Percentiles rank a stretch among this genome's conserved stretches.
Conservation (phyloP, 1,140 invertebrate species). For the Drosophila repleta region DNA sequence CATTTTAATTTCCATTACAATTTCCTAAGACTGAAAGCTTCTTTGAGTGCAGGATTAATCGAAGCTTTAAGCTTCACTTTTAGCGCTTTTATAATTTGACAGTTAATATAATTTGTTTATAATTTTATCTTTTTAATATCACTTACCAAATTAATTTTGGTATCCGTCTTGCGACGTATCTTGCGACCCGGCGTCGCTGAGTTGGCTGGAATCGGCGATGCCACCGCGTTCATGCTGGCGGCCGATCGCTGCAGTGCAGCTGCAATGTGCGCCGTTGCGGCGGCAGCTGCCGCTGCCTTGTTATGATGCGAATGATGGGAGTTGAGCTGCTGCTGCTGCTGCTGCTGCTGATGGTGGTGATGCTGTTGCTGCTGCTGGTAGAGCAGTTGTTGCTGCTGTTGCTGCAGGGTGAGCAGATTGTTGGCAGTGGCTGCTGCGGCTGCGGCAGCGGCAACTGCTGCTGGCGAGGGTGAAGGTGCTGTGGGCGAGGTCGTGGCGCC, state of each 20-base stretch:
- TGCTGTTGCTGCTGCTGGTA: constrained; percentile 38
- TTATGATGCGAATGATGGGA: constrained; percentile 60
- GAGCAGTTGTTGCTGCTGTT: constrained; percentile 52
- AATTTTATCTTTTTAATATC: background rate
- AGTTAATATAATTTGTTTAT: background rate
- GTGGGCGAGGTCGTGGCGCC: constrained; percentile 49
- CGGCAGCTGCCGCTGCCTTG: constrained; percentile 51
- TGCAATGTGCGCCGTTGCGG: constrained; percentile 61
- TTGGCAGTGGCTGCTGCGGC: constrained; percentile 37
- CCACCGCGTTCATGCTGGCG: constrained; percentile 83
- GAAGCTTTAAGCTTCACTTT: background rate
- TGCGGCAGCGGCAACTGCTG: constrained; percentile 43
- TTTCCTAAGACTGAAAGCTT: no score
- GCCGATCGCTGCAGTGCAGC: constrained; percentile 70
- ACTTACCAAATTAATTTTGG: constrained; percentile 82
- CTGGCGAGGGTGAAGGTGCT: constrained; percentile 21
- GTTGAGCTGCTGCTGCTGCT: constrained; percentile 45
- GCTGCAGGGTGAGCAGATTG: constrained; percentile 22
- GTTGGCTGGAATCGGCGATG: constrained; percentile 82
- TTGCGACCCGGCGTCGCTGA: constrained; percentile 76
- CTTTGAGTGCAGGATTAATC: background rate
- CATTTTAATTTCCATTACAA: no score
- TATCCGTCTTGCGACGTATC: constrained; percentile 81
- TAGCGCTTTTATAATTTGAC: no score
- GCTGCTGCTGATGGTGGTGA: constrained; percentile 39